Evolutionary conservation across 2,797 vertebrate species (phyloP).

Genomic region (Micrastur ruficollis): DNA sequence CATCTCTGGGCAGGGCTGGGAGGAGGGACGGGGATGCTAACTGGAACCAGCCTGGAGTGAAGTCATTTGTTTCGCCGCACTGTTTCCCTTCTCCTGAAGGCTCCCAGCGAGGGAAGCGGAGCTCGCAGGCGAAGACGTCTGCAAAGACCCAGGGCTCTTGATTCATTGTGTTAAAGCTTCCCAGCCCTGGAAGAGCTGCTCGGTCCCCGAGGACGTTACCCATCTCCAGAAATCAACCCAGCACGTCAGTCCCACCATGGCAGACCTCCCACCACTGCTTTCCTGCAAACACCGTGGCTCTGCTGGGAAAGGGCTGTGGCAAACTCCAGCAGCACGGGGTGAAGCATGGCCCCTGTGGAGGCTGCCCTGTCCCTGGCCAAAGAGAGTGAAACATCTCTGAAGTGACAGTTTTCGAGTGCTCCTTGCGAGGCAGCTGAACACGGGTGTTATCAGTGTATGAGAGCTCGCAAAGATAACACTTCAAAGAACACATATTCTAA

Average conservation of each 20-base stretch:
- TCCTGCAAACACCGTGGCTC: background rate
- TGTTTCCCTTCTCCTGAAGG: background rate
- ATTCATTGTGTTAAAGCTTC: rapidly evolving
- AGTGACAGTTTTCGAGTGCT: background rate
- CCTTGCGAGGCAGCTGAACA: constrained; percentile 5
- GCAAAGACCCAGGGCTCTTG: background rate
- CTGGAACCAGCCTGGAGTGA: constrained; percentile 61
- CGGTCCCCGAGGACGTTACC: rapidly evolving
- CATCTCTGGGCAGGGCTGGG: constrained; percentile 49
- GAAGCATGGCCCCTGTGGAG: rapidly evolving
- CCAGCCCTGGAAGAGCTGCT: background rate
- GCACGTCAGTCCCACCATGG: rapidly evolving
- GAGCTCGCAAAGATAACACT: constrained; percentile 85
- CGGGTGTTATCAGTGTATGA: constrained; percentile 51
- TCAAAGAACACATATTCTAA: constrained; percentile 87
- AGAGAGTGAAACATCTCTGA: background rate
- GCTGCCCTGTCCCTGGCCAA: background rate
- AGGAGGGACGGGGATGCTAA: constrained; percentile 44
- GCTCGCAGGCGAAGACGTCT: background rate
- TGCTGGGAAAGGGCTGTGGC: background rate
- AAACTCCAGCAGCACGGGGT: rapidly evolving
- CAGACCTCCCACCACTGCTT: background rate
- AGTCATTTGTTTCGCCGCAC: background rate
- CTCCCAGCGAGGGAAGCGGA: background rate
- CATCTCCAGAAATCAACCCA: background rate